Conservation (phyloP, 1,140 invertebrate genomes). For the Macrocentrus cingulum region DNA sequence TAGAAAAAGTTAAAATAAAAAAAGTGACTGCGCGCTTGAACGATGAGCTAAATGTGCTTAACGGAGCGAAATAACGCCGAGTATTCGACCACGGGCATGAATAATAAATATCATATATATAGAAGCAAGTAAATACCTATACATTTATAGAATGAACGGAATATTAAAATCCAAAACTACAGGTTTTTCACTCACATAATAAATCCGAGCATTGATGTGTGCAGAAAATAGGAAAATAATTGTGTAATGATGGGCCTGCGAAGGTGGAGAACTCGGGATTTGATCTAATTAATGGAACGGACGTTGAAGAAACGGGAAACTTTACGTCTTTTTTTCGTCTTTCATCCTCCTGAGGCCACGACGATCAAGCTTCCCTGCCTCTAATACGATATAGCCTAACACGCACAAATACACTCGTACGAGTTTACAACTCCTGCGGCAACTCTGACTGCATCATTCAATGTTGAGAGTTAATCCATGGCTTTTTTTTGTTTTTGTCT, state of each 20-base stretch:
- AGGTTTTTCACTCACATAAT: no score
- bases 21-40: background rate
- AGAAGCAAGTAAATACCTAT: background rate
- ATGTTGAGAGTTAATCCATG: no score
- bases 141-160: no score
- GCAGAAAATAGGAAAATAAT: conserved; percentile 19
- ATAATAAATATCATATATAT: background rate
- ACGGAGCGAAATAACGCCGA: conserved; percentile 16
- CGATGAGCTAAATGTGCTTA: conserved; percentile 14
- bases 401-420: no score
- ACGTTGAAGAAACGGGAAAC: conserved; percentile 25
- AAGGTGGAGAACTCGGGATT: background rate
- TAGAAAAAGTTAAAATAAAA: conserved; percentile 4
- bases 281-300: conserved; percentile 29
- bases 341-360: background rate
- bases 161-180: no score
- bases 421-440: no score
- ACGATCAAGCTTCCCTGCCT: background rate
- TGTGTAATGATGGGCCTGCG: conserved; percentile 20
- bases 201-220: background rate
- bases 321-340: conserved; percentile 10
- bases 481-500: no score
- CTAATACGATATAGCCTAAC: no score
- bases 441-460: no score
- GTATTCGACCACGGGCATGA: background rate